These are phyloP conservation scores for Channa striata DNA, from an alignment of 2,797 vertebrate species.

Conservation along the genomic window DNA sequence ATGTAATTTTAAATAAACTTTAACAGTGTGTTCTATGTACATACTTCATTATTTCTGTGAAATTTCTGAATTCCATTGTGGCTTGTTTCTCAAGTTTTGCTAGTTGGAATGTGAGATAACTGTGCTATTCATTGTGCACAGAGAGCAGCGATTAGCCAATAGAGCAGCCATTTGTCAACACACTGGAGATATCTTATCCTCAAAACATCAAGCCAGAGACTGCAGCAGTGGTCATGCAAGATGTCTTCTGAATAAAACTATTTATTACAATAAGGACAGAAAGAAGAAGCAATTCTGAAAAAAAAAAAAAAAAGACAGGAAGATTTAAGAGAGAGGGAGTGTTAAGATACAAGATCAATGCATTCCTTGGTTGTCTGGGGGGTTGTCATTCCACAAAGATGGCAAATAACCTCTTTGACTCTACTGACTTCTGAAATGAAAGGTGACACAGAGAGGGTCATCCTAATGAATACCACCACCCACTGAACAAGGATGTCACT, in stretches of 20 bases:
- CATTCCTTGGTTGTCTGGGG: conserved; percentile 77
- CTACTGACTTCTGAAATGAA: conserved; percentile 79
- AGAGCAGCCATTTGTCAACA: conserved; percentile 39
- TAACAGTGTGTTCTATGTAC: neutral
- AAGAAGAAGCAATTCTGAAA: conserved; percentile 25
- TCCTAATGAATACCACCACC: conserved; percentile 76
- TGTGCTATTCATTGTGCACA: conserved; percentile 12
- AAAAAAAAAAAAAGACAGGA: neutral
- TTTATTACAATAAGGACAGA: conserved; percentile 26
- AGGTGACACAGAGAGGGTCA: conserved; percentile 79
- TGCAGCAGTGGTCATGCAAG: conserved; percentile 8
- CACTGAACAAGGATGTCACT: conserved; percentile 76
- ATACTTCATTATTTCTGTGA: neutral
- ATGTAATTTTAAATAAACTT: conserved; percentile 5
- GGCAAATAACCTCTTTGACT: conserved; percentile 79
- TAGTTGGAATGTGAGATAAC: conserved; percentile 55
- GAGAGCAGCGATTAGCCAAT: conserved; percentile 5
- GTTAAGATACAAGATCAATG: conserved; percentile 73
- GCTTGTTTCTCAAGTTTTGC: conserved; percentile 26
- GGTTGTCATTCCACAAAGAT: conserved; percentile 66
- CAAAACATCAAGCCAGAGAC: conserved; percentile 36
- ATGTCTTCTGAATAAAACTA: conserved; percentile 30
- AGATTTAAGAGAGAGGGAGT: conserved; percentile 60
- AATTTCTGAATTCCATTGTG: conserved; percentile 6
- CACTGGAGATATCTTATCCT: conserved; percentile 54